phyloP scores from a whole-genome alignment of 2,113 vertebrate species.

The Chinchilla lanigera region DNA sequence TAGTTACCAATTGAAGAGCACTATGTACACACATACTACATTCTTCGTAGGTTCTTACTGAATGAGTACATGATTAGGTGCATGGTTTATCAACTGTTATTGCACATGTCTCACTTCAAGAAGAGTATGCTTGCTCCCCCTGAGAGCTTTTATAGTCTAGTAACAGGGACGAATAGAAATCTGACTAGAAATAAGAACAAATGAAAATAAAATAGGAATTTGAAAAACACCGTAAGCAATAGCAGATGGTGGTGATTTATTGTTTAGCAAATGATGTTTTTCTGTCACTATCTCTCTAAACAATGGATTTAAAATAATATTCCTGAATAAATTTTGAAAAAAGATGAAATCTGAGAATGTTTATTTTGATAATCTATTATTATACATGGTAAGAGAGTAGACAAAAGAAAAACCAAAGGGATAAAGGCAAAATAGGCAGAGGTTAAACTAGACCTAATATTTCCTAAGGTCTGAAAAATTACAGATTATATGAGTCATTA shows the following conservation, averaged over 20 bases:
- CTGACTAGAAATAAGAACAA: not conserved
- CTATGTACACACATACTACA: not conserved
- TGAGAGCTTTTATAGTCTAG: not conserved
- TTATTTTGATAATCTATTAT: conserved; percentile 18
- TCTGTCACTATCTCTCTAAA: not conserved
- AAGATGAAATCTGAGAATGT: not conserved
- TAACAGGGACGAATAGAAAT: not conserved
- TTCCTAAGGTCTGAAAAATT: conserved; percentile 74
- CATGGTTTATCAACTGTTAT: not conserved
- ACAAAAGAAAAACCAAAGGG: not conserved
- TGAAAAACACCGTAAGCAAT: not conserved
- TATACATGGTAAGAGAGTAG: not conserved
- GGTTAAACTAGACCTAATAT: conserved; percentile 55
- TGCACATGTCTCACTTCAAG: not conserved
- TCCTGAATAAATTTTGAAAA: not conserved
- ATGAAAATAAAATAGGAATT: not conserved
- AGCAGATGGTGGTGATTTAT: not conserved
- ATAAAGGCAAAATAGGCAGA: conserved; percentile 47
- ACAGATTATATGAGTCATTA: conserved; percentile 71
- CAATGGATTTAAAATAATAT: conserved; percentile 10
- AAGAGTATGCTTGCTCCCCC: not conserved
- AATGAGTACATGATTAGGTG: not conserved
- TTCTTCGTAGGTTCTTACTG: not conserved
- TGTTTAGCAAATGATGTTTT: not conserved
- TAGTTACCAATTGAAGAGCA: not conserved